Percentiles rank a stretch among this genome's conserved stretches.
These are phyloP conservation scores for Epinotia bilunana DNA, from an alignment of 2,888 invertebrate genomes.

Conservation along the genomic window DNA sequence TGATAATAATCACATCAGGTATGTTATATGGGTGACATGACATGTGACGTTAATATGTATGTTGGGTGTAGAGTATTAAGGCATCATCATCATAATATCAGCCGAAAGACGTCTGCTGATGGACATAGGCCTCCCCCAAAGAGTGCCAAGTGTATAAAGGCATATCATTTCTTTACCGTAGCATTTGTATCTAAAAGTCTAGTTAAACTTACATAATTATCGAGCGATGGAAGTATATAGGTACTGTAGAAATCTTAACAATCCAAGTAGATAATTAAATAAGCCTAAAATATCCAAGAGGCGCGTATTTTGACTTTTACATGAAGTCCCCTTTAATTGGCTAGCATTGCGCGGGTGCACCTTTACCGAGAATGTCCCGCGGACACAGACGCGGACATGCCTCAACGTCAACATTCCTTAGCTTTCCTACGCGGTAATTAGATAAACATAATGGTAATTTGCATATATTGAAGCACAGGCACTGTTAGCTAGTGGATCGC, in stretches of 20 bases:
- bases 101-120: no score
- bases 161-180: neutral
- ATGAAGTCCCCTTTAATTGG: slow-evolving; percentile 25
- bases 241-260: neutral
- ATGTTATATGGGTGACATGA: neutral
- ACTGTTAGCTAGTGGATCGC: neutral
- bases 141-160: no score
- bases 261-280: neutral
- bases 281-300: slow-evolving; percentile 15
- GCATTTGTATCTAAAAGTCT: neutral
- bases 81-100: no score
- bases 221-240: neutral
- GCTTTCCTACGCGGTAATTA: slow-evolving; percentile 30
- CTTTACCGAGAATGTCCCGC: slow-evolving; percentile 13
- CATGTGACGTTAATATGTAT: neutral
- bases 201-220: neutral
- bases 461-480: slow-evolving; percentile 7
- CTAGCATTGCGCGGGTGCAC: neutral
- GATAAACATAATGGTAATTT: slow-evolving; percentile 26
- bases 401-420: slow-evolving; percentile 37
- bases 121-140: no score
- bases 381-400: slow-evolving; percentile 27
- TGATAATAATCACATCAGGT: neutral
- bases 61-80: no score
- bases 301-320: slow-evolving; percentile 20